Evolutionary conservation across 2,888 invertebrate genomes (phyloP), one percentile per base, ranked within the genome.

Genomic region (Hirudinaria manillensis): DNA sequence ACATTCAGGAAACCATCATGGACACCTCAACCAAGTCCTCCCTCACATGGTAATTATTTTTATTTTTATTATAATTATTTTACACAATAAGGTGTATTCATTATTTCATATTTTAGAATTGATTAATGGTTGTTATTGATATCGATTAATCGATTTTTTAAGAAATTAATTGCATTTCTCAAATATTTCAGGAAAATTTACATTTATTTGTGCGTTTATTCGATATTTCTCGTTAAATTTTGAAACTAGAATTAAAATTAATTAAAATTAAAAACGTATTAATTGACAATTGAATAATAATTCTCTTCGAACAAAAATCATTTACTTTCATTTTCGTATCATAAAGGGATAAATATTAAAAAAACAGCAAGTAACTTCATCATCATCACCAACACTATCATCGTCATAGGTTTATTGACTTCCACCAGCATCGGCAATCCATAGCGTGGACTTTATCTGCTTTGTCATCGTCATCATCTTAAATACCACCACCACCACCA

Each of bases 1-100:
- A 34, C 78, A 3, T 78, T 77, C 36, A 70, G 73, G 10, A 78
- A 78, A 72, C 70, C 78, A 24, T 70, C 77, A 29, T 78, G 78
- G 78, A 77, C 77, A n/a, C 77, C 78, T 2, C 78, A 78, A 55
- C 78, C 77, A 21, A 78, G 77, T 45, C 77, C 78, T 13, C 78
- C 77, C 36, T 61, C 70, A 29, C 78, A 77, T 68, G 75, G 77
- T 78, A 29, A 61, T 38, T 66, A n/a, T 24, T 67, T 68, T 24
- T 24, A 53, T 32, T 70, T 45, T 45, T 45, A 3, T 45, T 51
- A 19, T n/a, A 66, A 34, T 70, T 70, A 34, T 70, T 66, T 24
- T 13, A 19, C 10, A n/a, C 24, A n/a, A 66, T 66, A 10, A 66
- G 13, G 16, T 66, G 16, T 66, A n/a, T 66, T 66, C 10, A 27